Evolutionary conservation across 2,113 vertebrate species (phyloP), one percentile per base, ranked within the genome.

Genomic region (Periophthalmodon schlosseri): DNA sequence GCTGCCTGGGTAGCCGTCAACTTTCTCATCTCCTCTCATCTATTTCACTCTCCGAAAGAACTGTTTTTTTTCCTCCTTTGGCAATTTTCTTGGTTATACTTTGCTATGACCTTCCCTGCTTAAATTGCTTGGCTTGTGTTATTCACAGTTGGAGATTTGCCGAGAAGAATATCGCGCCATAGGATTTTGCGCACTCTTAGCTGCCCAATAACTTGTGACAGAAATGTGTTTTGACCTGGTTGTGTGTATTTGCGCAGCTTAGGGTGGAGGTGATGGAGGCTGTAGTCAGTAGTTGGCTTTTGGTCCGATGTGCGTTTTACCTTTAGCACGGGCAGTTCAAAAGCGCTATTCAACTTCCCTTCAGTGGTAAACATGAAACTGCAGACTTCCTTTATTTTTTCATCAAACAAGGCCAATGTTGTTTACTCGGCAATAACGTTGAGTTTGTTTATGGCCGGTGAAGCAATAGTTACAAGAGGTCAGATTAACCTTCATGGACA

Each of bases 121-220:
- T 89, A 93, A 92, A 94, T 93, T 93, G 92, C 93, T 91, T 90
- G 88, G 88, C 91, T 93, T 90, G 88, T 92, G 92, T 93, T 94
- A 93, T 94, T 94, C 93, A 93, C 91, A 91, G 89, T 89, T 89
- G 83, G 89, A 92, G 91, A 92, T 94, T 92, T 91, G 91, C 91
- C 82, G 84, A 85, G 91, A 92, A 91, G 92, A 93, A 91, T 92
- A 91, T 90, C 91, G 90, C 89, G 84, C 85, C 68, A 39, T 73
- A 88, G 91, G 91, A 92, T 94, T 93, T 93, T 88, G 86, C 88
- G 86, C 91, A 89, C 89, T 90, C 88, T 93, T 91, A 93, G 91
- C 85, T 89, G 87, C 89, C 91, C 91, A 93, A 92, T 93, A 93
- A 93, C 89, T 92, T 89, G 87, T 90, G 89, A 91, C 86, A 90